Evolutionary conservation across 2,797 vertebrate genomes (phyloP), one percentile per base, ranked within the genome.

Genomic region (Aeoliscus strigatus): DNA sequence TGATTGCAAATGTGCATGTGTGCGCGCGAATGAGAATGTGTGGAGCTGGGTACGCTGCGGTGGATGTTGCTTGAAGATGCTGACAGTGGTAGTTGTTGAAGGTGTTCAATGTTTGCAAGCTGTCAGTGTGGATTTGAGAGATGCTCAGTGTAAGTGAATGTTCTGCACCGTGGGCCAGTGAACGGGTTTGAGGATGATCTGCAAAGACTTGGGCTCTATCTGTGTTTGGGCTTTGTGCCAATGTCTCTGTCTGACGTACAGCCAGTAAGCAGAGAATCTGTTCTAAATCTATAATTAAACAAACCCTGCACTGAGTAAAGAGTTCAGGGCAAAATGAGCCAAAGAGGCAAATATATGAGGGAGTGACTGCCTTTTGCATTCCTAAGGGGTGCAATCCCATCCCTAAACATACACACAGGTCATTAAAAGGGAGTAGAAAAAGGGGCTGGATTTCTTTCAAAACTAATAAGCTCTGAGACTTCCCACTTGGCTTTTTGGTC

Each of bases 21-120:
- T 11, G 21, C 8, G 10, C 8, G 12, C 6, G 4, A 27, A 12
- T 37, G 39, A 10, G 14, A 8, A 30, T 14, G 39, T 59, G 55
- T 69, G 47, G 38, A 27, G 59, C 23, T 27, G 45, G 34, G 40
- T 47, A 52, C 51, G 39, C 31, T 24, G 66, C 5, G 31, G 51
- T 60, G 53, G 41, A 53, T 64, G 52, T 41, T 63, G 59, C 62
- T 78, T 33, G 50, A 71, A 79, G 75, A 73, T 66, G 78, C 70
- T 79, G 81, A 83, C 68, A 76, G 70, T 31, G 51, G 68, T 65
- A 58, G 50, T 67, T 63, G 66, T 38, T 74, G 66, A 75, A 79
- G 78, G 73, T 78, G 73, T 73, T 78, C 67, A 50, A 63, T 79
- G 75, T 80, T 79, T 73, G 80, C 65, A 69, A 14, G 63, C 75